Evolutionary conservation across 2,797 vertebrate genomes (phyloP).

Genomic region (Ammospiza maritima): DNA sequence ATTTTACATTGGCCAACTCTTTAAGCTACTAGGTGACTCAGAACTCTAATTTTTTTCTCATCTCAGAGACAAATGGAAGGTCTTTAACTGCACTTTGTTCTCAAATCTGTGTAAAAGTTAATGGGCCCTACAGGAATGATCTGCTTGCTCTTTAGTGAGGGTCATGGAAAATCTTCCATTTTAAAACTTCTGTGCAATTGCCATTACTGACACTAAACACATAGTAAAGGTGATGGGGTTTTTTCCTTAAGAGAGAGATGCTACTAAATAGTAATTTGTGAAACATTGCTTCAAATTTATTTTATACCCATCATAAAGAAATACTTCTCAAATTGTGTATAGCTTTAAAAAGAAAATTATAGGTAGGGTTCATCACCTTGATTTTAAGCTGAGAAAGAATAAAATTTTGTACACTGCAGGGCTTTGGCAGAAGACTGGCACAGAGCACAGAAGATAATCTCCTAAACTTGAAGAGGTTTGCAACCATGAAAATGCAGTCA

Average conservation of each 20-base stretch:
- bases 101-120: not conserved
- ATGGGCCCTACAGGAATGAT: rapidly evolving
- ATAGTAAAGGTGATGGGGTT: not conserved
- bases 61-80: not conserved
- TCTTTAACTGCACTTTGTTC: not conserved
- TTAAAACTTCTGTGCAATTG: not conserved
- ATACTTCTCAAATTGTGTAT: not conserved
- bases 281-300: not conserved
- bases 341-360: not conserved
- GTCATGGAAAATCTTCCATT: not conserved
- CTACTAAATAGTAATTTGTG: not conserved
- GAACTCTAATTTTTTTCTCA: not conserved
- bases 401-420: not conserved
- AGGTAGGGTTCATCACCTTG: not conserved
- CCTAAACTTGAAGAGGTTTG: not conserved
- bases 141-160: not conserved
- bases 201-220: not conserved
- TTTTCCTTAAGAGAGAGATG: not conserved
- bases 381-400: not conserved
- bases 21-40: not conserved
- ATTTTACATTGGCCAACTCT: not conserved
- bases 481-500: not conserved
- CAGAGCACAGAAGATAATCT: not conserved
- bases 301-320: not conserved
- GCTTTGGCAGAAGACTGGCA: not conserved